phyloP scores from a whole-genome alignment of 2,113 vertebrate species.

The Sceloporus undulatus region DNA sequence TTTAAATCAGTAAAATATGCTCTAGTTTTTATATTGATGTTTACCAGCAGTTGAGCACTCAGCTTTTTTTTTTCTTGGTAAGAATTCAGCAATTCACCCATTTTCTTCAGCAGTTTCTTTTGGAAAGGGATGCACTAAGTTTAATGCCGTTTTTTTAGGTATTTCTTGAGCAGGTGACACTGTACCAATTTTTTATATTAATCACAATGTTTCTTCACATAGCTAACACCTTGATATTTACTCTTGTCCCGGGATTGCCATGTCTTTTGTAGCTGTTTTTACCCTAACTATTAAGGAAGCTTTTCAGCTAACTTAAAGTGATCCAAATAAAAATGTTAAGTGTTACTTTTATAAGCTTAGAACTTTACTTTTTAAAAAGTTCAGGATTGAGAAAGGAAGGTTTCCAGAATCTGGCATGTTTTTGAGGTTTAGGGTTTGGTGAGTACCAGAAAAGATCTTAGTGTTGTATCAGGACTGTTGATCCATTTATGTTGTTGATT shows the following conservation, averaged over 20 bases:
- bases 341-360: slow-evolving; percentile 30
- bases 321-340: slow-evolving; percentile 52
- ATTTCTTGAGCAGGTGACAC: too few species aligned
- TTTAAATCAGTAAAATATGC: slow-evolving; percentile 16
- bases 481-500: not conserved
- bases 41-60: slow-evolving; percentile 24
- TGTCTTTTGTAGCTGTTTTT: slow-evolving; percentile 22
- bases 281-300: not conserved
- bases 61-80: slow-evolving; percentile 45
- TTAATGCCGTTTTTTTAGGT: not conserved
- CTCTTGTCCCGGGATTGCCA: not conserved
- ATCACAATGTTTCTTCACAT: not conserved
- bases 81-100: slow-evolving; percentile 19
- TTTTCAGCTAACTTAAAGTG: slow-evolving; percentile 34
- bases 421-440: slow-evolving; percentile 10
- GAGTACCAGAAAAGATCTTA: slow-evolving; percentile 12
- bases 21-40: slow-evolving; percentile 16
- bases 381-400: slow-evolving; percentile 23
- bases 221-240: slow-evolving; percentile 5
- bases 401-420: slow-evolving; percentile 17
- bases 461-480: too few species aligned
- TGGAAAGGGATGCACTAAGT: slow-evolving; percentile 25
- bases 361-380: not conserved
- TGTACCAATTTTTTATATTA: not conserved
- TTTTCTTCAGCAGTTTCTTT: slow-evolving; percentile 3